Base-by-base conservation (phyloP, 2,113 vertebrate species). In the Istiophorus platypterus region DNA sequence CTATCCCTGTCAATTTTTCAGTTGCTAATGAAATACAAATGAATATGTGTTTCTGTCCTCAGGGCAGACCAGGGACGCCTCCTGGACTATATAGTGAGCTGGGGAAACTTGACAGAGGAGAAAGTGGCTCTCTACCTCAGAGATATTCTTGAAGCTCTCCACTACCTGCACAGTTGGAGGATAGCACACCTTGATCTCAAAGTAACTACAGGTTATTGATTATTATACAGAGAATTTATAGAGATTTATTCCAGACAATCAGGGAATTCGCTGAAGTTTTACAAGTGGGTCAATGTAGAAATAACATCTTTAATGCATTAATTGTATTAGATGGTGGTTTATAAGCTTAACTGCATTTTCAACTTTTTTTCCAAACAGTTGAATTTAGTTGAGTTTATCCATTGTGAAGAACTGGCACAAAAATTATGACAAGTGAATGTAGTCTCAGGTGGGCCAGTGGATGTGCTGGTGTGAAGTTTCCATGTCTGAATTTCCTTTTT, bases 61-160 rank as follows among this genome's bases (percentile, higher is more conserved):
- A 99, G 98, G 95, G 98, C 97, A 67, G 97, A 98, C 91, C 98
- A 99, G 86, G 98, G 97, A 51, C 97, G 97, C 83, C 97, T 99
- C 90, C 95, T 99, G 91, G 98, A 99, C 94, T 99, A 97, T 0
- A 94, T 99, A 1, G 97, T 99, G 82, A 97, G 96, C 93, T 99
- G 97, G 98, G 98, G 98, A 78, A 97, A 97, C 94, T 96, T 99
- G 92, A 99, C 97, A 0, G 98, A 99, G 92, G 97, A 97, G 89
- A 99, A 98, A 93, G 97, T 99, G 93, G 96, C 96, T 85, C 93
- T 95, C 18, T 98, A 99, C 89, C 95, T 99, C 89, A 95, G 96
- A 94, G 97, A 99, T 91, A 96, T 99, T 94, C 96, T 99, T 88
- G 97, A 99, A 95, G 98, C 97, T 63, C 94, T 99, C 63, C 96